These are phyloP conservation scores for Gracilinanus agilis DNA, from an alignment of 2,113 vertebrate species.

Conservation along the genomic window DNA sequence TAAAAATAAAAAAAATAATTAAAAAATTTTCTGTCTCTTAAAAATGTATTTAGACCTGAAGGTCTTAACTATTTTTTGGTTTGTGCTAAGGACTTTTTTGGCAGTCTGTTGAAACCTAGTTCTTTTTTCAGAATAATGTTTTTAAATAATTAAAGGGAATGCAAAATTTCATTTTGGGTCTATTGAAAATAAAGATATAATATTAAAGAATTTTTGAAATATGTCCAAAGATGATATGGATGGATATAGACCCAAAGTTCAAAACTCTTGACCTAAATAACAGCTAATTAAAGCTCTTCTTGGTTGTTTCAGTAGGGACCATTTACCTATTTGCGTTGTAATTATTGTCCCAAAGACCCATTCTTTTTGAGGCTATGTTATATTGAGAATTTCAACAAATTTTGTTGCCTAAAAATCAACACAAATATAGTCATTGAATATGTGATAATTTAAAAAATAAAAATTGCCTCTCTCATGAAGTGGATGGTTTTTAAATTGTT, in stretches of 20 bases:
- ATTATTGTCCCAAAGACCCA: no score
- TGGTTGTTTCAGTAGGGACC: not conserved
- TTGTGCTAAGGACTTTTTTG: not conserved
- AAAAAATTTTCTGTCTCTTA: not conserved
- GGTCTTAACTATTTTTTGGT: not conserved
- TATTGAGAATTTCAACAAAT: not conserved
- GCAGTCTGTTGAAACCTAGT: not conserved
- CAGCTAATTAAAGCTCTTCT: not conserved
- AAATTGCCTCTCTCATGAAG: not conserved
- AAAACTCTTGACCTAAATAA: not conserved
- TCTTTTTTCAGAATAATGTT: not conserved
- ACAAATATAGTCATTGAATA: not conserved
- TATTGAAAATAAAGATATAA: not conserved
- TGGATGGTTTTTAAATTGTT: no score
- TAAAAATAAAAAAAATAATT: no score
- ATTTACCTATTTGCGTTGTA: no score
- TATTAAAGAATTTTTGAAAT: not conserved
- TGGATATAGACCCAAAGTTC: not conserved
- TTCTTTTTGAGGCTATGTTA: no score
- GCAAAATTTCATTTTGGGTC: not conserved
- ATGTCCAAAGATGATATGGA: not conserved
- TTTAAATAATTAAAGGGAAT: not conserved
- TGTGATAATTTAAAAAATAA: constrained; percentile 10
- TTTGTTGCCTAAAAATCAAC: not conserved
- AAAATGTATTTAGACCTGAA: not conserved